These are phyloP conservation scores for Nothoprocta perdicaria DNA, from an alignment of 2,113 vertebrate genomes.

Conservation along the genomic window DNA sequence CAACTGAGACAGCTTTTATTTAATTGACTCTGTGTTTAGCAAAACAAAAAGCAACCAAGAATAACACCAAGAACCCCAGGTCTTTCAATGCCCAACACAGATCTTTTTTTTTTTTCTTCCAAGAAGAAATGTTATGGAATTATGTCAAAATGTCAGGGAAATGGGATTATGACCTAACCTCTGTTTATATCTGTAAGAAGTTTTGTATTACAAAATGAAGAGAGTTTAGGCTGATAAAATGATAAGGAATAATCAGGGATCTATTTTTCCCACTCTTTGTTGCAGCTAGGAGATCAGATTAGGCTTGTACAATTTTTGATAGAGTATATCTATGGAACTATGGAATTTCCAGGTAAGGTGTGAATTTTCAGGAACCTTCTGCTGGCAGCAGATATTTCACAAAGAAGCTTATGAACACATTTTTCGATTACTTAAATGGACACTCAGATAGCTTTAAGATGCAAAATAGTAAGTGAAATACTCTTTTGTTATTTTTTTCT, in stretches of 20 bases:
- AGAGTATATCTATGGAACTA: not conserved
- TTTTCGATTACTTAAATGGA: constrained; percentile 4
- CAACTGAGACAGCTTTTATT: constrained; percentile 15
- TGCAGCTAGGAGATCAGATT: not conserved
- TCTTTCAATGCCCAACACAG: not conserved
- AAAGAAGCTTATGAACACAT: not conserved
- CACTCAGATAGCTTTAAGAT: not conserved
- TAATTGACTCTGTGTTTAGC: constrained; percentile 49
- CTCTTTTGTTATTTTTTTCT: not conserved
- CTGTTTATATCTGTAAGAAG: not conserved
- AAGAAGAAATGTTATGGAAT: not conserved
- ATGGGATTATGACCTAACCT: not conserved
- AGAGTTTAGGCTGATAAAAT: not conserved
- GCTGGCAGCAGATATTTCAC: constrained; percentile 14
- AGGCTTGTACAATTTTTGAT: not conserved
- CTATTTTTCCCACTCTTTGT: not conserved
- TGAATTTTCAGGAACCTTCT: constrained; percentile 7
- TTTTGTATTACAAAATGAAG: not conserved
- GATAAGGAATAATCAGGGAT: not conserved
- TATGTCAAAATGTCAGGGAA: constrained; percentile 30
- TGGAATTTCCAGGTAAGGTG: not conserved
- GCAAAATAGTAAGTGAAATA: not conserved
- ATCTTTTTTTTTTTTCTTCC: constrained; percentile 12
- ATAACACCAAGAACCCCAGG: not conserved
- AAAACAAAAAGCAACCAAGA: constrained; percentile 15